These are phyloP conservation scores for rat (Rattus norvegicus) DNA, from an alignment of 2,113 vertebrate species.

Conservation along the genomic window DNA sequence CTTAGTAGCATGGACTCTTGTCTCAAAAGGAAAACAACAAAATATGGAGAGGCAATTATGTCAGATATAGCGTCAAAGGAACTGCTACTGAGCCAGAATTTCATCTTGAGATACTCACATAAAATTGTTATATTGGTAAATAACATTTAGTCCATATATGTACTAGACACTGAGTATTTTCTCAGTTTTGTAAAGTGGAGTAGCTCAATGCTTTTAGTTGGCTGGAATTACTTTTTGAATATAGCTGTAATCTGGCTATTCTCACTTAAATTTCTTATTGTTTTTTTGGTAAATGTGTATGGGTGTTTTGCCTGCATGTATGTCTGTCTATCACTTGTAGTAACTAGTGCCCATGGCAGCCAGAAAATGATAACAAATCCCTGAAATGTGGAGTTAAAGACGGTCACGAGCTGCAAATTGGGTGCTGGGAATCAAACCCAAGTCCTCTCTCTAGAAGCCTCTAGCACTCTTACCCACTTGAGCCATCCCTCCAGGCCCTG, in stretches of 20 bases:
- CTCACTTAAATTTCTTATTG: not conserved
- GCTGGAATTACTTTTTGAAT: not conserved
- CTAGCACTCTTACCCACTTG: not conserved
- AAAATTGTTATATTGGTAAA: conserved; percentile 45
- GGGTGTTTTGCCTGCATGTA: not conserved
- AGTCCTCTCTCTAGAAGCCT: not conserved
- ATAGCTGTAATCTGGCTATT: not conserved
- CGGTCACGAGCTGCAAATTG: too few species aligned
- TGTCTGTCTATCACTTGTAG: not conserved
- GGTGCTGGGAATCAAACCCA: not conserved
- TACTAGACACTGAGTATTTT: conserved; percentile 13
- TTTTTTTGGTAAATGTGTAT: too few species aligned
- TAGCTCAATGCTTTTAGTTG: conserved; percentile 32
- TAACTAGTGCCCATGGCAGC: not conserved
- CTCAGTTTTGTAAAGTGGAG: conserved; percentile 26
- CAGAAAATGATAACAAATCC: not conserved
- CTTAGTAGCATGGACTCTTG: not conserved
- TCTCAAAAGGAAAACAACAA: not conserved
- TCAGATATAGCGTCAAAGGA: conserved; percentile 31
- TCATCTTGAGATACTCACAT: conserved; percentile 50
- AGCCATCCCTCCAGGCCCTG: not conserved
- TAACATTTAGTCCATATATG: not conserved
- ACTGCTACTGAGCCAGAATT: conserved; percentile 10
- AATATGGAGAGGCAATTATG: not conserved
- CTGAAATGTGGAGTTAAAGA: not conserved